Conservation (phyloP, 2,888 invertebrate species). For the Tortricodes alternella region DNA sequence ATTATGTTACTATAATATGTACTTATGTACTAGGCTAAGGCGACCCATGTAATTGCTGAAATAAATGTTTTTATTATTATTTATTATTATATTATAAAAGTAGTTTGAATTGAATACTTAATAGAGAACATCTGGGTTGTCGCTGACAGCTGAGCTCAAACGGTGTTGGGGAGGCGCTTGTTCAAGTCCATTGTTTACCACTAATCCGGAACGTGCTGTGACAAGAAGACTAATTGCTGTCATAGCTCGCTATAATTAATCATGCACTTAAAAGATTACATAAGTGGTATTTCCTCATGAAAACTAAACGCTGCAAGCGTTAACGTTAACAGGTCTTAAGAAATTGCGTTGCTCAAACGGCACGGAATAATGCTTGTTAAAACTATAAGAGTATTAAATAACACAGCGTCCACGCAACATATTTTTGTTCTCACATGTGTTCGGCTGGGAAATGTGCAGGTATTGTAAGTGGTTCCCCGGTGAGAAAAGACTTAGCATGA, state of each 20-base stretch:
- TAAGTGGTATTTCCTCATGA: conserved; percentile 1
- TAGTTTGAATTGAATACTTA: conserved; percentile 24
- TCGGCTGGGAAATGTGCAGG: conserved; percentile 26
- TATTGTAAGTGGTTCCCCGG: conserved; percentile 25
- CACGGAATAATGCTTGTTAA: conserved; percentile 12
- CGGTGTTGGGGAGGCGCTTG: neutral
- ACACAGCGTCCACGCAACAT: conserved; percentile 16
- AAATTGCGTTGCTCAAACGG: conserved; percentile 2
- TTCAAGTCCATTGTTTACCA: conserved; percentile 10
- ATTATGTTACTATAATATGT: too few species aligned
- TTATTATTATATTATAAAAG: too few species aligned
- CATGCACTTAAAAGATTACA: neutral
- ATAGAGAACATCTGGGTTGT: conserved; percentile 23
- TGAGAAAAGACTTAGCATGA: conserved; percentile 29
- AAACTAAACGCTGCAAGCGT: conserved; percentile 4
- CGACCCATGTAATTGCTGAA: too few species aligned
- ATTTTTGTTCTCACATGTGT: conserved; percentile 25
- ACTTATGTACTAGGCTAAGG: too few species aligned
- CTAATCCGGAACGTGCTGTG: conserved; percentile 4
- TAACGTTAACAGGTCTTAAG: conserved; percentile 1
- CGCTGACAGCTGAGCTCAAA: conserved; percentile 7
- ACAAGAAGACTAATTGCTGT: neutral
- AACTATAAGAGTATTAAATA: conserved; percentile 5
- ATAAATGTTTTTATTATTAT: too few species aligned
- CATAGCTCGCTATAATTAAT: conserved; percentile 6